Percentiles rank a stretch among this genome's conserved stretches.
Evolutionary conservation across 2,888 invertebrate genomes (phyloP).

Genomic region (Euplexia lucipara): DNA sequence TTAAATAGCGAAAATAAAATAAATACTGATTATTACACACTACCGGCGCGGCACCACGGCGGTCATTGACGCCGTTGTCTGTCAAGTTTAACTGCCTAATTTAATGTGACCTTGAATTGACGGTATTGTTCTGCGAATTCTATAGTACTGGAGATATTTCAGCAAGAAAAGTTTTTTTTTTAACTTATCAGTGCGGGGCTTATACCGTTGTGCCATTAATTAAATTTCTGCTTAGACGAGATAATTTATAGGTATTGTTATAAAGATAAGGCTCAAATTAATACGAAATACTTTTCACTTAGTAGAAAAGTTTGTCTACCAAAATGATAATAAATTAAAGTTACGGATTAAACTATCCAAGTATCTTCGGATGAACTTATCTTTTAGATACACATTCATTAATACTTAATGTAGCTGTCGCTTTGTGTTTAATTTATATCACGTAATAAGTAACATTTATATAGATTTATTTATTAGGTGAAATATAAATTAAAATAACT

Average conservation of each 20-base stretch:
- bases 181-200: no score
- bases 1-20: no score
- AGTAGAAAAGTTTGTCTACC: constrained; percentile 7
- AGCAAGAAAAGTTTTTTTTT: no score
- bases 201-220: constrained; percentile 8
- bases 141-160: no score
- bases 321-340: constrained; percentile 40
- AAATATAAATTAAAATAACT: background rate
- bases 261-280: constrained; percentile 19
- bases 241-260: constrained; percentile 27
- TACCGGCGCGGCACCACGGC: no score
- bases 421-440: constrained; percentile 15
- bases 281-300: constrained; percentile 30
- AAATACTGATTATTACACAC: no score
- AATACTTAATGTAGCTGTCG: constrained; percentile 8
- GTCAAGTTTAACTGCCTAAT: no score
- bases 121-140: no score
- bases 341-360: constrained; percentile 36
- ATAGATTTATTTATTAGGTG: background rate
- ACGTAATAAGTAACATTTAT: background rate
- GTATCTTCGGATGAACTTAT: constrained; percentile 30
- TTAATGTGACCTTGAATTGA: no score
- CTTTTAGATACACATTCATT: background rate
- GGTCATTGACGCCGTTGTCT: no score
- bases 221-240: constrained; percentile 13